Evolutionary conservation across 2,113 vertebrate species (phyloP).

Genomic region (Colius striatus): DNA sequence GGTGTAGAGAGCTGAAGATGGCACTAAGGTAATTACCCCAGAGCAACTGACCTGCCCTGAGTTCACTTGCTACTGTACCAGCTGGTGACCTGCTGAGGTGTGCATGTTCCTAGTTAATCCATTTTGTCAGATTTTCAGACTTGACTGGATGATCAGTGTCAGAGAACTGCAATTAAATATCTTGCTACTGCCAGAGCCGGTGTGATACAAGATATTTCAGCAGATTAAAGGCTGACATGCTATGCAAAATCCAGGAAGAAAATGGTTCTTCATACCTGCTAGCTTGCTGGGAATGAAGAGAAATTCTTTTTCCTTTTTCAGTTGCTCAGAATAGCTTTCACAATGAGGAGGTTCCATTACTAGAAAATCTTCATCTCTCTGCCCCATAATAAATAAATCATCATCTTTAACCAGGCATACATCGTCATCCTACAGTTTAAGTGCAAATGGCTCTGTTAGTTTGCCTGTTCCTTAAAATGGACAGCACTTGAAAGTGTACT

Average conservation of each 20-base stretch:
- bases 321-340: slow-evolving; percentile 69
- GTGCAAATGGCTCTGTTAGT: background rate
- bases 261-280: slow-evolving; percentile 75
- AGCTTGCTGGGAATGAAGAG: slow-evolving; percentile 85
- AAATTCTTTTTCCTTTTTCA: slow-evolving; percentile 79
- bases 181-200: background rate
- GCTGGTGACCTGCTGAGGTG: background rate
- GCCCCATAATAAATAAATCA: slow-evolving; percentile 80
- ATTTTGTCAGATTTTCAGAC: background rate
- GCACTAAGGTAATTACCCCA: background rate
- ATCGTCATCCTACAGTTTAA: slow-evolving; percentile 81
- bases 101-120: background rate
- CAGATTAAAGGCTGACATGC: background rate
- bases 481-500: background rate
- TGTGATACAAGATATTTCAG: background rate
- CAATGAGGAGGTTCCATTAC: slow-evolving; percentile 82
- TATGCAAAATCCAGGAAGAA: background rate
- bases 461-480: background rate
- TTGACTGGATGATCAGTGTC: background rate
- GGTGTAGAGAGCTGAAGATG: too few relatives aligned
- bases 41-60: background rate
- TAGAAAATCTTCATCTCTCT: slow-evolving; percentile 80
- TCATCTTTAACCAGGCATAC: slow-evolving; percentile 71
- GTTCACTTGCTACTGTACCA: background rate
- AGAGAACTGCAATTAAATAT: background rate